phyloP scores from a whole-genome alignment of 2,113 vertebrate species.

The Phylloscopus trochilus region DNA sequence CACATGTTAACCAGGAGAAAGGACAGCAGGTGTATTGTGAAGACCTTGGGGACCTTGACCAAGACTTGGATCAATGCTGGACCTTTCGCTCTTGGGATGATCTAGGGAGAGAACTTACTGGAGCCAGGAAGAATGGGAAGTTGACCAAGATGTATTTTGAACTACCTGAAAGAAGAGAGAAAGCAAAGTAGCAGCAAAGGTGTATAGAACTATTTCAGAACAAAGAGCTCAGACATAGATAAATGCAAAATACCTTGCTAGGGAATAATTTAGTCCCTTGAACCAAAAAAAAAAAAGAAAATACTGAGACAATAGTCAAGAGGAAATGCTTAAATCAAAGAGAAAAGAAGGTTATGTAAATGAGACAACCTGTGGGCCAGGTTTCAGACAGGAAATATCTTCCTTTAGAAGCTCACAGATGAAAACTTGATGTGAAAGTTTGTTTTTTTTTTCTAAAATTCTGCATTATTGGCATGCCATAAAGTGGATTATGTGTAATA shows the following conservation, averaged over 20 bases:
- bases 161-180: not conserved
- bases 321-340: not conserved
- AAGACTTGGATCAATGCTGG: not conserved
- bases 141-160: not conserved
- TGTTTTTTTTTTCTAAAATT: not conserved
- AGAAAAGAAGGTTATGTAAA: not conserved
- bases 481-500: not conserved
- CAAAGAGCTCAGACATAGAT: not conserved
- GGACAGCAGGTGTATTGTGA: not conserved
- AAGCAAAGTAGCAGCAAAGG: not conserved
- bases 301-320: not conserved
- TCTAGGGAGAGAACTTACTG: not conserved
- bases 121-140: not conserved
- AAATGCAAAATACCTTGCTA: not conserved
- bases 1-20: not conserved
- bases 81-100: not conserved
- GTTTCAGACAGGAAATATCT: not conserved
- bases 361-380: not conserved
- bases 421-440: not conserved
- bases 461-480: not conserved
- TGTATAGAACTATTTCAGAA: not conserved
- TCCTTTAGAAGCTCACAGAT: not conserved
- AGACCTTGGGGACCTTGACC: not conserved
- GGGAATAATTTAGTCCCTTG: not conserved
- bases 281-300: not conserved